Base-by-base conservation (phyloP, 2,113 vertebrate genomes). In the Anolis sagrei region DNA sequence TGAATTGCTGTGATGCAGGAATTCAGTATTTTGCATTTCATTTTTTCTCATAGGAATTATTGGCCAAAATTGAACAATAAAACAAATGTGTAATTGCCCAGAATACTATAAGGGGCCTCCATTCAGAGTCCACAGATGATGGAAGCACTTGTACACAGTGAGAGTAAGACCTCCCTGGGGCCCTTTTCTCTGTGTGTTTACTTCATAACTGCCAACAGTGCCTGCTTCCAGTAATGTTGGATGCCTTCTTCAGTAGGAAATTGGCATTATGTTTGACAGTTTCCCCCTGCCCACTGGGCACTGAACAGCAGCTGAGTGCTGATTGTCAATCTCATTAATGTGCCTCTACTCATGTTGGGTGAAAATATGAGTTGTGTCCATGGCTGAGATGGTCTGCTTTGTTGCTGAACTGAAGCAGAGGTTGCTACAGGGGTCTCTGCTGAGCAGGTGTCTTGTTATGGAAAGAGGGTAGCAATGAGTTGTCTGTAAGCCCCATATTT, bases 261-360 rank as follows among this genome's bases (percentile, higher is more conserved):
- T 70, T 77, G 80, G 66, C 75, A 61, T 77, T 34, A 74, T 82
- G 78, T 62, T 82, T 87, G 66, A 83, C 54, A 77, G 51, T 83
- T 78, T 44, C 16, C 48, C 34, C 78, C 64, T 54, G 51, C 75
- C 54, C 74, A 78, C 61, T 69, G 61, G 27, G 64, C 85, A 32
- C 61, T 76, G 64, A 70, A 4, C 76, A 72, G 25, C 44, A 39
- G 61, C 32, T 76, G 62, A 54, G 61, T 66, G 32, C 44, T 77
- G 64, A 82, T 19, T 76, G 79, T 54, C 61, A 54, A 7, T 58
- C 49, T 77, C 77, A 27, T 69, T 77, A 87, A 70, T 72, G 25
- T n/a, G 23, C n/a, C 21, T 36, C 23, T 23, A 11, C 49, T 77
- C 44, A 61, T 76, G 68, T 51, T 19, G 10, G 54, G 39, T 74